These are phyloP conservation scores for Sakesphorus luctuosus DNA, from an alignment of 2,113 vertebrate species.

Conservation along the genomic window DNA sequence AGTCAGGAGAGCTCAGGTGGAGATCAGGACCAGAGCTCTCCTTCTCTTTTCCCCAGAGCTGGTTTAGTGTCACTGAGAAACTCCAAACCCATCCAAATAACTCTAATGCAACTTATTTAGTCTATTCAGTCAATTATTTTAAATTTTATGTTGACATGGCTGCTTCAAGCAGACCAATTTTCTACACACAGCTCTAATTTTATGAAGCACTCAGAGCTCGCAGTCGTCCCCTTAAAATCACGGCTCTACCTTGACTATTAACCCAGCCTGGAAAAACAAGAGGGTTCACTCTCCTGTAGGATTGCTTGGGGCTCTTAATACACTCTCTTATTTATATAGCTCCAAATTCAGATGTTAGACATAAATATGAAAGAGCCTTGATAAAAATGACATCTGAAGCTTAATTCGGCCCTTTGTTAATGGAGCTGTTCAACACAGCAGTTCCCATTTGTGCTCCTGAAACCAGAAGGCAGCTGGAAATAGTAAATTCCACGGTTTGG, in stretches of 20 bases:
- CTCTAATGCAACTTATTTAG: not conserved
- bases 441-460: not conserved
- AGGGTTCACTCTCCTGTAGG: not conserved
- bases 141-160: not conserved
- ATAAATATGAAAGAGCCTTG: not conserved
- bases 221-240: not conserved
- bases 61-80: not conserved
- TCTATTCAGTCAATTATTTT: not conserved
- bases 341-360: slow-evolving; percentile 3
- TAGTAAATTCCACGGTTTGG: not conserved
- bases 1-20: not conserved
- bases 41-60: not conserved
- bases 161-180: slow-evolving; percentile 4
- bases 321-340: not conserved
- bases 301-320: slow-evolving; percentile 16
- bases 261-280: slow-evolving; percentile 3
- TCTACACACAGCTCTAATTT: not conserved
- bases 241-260: not conserved
- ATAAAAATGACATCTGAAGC: slow-evolving; percentile 4
- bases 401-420: not conserved
- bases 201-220: not conserved
- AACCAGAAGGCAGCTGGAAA: not conserved
- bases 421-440: not conserved
- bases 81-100: not conserved
- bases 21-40: not conserved